Evolutionary conservation across 2,888 invertebrate species (phyloP).

Genomic region (Stictocephala bisonia): DNA sequence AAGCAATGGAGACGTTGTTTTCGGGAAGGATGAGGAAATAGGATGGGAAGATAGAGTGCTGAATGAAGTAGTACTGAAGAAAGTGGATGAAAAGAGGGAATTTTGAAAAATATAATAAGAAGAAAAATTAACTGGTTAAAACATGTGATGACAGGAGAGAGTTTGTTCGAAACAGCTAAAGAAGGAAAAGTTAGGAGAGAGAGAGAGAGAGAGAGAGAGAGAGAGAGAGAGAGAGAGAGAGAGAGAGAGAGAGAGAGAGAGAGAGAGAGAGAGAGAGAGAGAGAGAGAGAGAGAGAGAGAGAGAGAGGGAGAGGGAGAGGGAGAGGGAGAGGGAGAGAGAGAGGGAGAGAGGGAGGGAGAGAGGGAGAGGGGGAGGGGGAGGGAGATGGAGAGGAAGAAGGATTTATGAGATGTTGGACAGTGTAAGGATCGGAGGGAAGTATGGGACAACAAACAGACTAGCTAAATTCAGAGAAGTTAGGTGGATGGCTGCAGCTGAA

Average conservation of each 20-base stretch:
- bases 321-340: neutral
- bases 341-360: neutral
- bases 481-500: too few species aligned
- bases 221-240: neutral
- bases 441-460: too few species aligned
- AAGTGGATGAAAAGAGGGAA: too few species aligned
- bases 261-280: neutral
- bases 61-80: too few species aligned
- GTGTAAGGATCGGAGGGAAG: too few species aligned
- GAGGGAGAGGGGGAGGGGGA: neutral
- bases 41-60: too few species aligned
- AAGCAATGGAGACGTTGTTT: too few species aligned
- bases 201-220: neutral
- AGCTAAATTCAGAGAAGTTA: too few species aligned
- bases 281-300: neutral
- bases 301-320: neutral
- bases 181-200: neutral
- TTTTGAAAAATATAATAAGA: too few species aligned
- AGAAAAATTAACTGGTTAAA: neutral
- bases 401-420: neutral
- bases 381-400: too few species aligned
- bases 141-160: neutral
- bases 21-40: too few species aligned
- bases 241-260: neutral
- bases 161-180: too few species aligned